Base-by-base conservation (phyloP, 2,797 vertebrate genomes). In the Tympanoctomys barrerae region DNA sequence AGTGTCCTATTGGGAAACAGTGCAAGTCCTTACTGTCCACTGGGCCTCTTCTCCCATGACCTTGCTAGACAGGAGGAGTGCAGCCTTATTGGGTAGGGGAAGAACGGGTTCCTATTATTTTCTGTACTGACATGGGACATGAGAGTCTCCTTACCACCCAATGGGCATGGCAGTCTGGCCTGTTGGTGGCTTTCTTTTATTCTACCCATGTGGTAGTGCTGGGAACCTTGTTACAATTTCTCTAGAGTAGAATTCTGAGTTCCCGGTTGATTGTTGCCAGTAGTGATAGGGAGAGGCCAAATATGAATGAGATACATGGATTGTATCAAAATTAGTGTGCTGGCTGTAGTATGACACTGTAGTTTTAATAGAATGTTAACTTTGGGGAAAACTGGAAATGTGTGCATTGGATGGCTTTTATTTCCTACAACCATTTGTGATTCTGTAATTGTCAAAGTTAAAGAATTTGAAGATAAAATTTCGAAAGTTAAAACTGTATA, bases 381-480 rank as follows among this genome's bases (percentile, higher is more conserved):
- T 16, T 22, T 75, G 39, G 12, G 73, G 42, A 77, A 54, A 59
- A 33, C 9, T 62, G 39, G 42, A 18, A 68, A 42, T 73, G 21
- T 39, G 36, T 14, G 46, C 24, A 16, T 75, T 36, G 10, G 16
- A 46, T 52, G 3, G 82, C 31, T 59, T 1, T 52, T 61, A 14
- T 73, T 90, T 28, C 59, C 79, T 84, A 62, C 7, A 73, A 8
- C 6, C 64, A 9, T 8, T 2, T 70, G 28, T 59, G 36, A 52
- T 89, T 46, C 62, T 92, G 68, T 7, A 66, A 36, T 89, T 54
- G 77, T 16, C 14, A 59, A 70, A 64, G 2, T 85, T 71, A 64
- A 77, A 78, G 19, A 46, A 86, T 81, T 92, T 66, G 80, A 71
- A 80, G 24, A 33, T 68, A 85, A 94, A 78, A 57, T 46, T 61